Evolutionary conservation across 2,888 invertebrate species (phyloP), one percentile per base, ranked within the genome.

Genomic region (Chloromyia formosa): DNA sequence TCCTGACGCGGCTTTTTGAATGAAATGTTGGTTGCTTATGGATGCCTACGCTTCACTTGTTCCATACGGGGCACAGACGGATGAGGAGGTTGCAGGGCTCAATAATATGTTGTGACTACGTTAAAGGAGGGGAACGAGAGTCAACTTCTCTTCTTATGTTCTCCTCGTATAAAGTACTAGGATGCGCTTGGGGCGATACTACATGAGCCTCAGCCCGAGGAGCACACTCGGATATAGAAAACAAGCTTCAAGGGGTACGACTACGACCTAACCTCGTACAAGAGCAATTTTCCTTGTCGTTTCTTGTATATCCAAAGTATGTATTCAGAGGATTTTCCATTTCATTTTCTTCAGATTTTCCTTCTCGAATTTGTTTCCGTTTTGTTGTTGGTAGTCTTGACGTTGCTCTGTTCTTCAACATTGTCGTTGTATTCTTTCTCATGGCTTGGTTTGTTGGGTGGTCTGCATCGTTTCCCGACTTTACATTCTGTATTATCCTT

Each of bases 251-350:
- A 69, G 69, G 71, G 56, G 71, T 71, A 56, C 7, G 71, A 56
- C 58, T 56, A 54, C 56, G 58, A 71, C 71, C 56, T 56, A 71
- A 71, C 71, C 71, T 71, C 58, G 71, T 71, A 56, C 20, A 56
- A 68, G 56, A 56, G 20, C 53, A 58, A 58, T 56, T 71, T 58
- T 68, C 66, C 66, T 68, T 68, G n/a, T 20, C 49, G 22, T 23
- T 23, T 23, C 61, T 27, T 61, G 27, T n/a, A 42, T 10, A 23
- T 40, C 16, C 27, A 49, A 12, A n/a, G 54, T 54, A 23, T n/a
- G 23, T 49, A 53, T 53, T n/a, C 16, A 35, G 53, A 27, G 35
- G 4, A 12, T 69, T 69, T 66, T 66, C 20, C 35, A 61, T 61
- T 61, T 27, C 27, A 61, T 61, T 27, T 61, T 62, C 40, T 62